phyloP scores from a whole-genome alignment of 2,888 invertebrate genomes.

The Hanleya hanleyi region DNA sequence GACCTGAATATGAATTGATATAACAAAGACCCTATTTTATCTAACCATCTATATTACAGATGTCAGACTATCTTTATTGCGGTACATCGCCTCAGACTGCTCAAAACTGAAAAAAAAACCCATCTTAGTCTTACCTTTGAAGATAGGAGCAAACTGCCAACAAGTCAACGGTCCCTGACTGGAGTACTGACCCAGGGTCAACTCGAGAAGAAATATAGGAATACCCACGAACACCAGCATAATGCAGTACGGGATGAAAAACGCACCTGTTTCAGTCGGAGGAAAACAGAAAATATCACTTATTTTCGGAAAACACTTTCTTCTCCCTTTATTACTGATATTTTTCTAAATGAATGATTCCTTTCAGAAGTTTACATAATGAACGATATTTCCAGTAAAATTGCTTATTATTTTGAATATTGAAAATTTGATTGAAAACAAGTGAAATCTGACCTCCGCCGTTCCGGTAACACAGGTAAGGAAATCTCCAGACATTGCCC shows the following conservation, averaged over 20 bases:
- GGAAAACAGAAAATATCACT: too few relatives aligned
- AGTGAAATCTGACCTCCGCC: background rate
- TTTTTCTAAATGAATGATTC: too few relatives aligned
- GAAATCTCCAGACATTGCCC: background rate
- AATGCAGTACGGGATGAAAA: constrained; percentile 71
- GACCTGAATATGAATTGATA: too few relatives aligned
- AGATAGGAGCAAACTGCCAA: constrained; percentile 70
- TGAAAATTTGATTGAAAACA: background rate
- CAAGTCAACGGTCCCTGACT: constrained; percentile 71
- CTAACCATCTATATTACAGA: too few relatives aligned
- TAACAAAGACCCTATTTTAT: too few relatives aligned
- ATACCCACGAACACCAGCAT: constrained; percentile 70
- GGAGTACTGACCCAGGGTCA: constrained; percentile 72
- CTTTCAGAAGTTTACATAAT: background rate
- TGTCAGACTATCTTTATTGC: too few relatives aligned
- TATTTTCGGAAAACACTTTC: too few relatives aligned
- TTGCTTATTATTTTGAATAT: too few relatives aligned
- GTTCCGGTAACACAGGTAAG: background rate
- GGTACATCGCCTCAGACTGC: too few relatives aligned
- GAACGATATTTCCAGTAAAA: too few relatives aligned
- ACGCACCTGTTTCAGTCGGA: constrained; percentile 58
- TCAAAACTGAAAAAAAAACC: too few relatives aligned
- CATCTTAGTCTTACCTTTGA: constrained; percentile 68
- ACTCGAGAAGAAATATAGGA: constrained; percentile 72
- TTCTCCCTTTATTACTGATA: too few relatives aligned